phyloP scores from a whole-genome alignment of 2,888 invertebrate species.

The Lordiphosa fenestrarum region DNA sequence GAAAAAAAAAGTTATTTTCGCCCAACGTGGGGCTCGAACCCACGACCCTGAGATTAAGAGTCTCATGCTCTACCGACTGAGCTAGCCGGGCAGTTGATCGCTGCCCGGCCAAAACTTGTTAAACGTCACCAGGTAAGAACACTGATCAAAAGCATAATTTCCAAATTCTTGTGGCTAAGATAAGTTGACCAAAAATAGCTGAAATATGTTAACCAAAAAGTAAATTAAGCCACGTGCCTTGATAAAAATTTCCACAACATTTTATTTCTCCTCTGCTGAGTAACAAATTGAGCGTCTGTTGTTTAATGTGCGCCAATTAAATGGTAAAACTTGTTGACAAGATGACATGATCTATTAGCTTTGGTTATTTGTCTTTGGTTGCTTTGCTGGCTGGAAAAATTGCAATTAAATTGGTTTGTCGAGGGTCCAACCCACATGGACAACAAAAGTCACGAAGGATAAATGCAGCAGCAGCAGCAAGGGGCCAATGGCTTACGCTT shows the following conservation, averaged over 20 bases:
- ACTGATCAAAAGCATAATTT: background rate
- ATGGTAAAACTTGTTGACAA: conserved; percentile 68
- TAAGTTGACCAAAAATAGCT: background rate
- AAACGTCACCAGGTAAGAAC: background rate
- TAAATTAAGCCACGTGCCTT: too few relatives aligned
- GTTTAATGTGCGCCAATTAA: conserved; percentile 60
- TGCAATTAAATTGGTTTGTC: conserved; percentile 64
- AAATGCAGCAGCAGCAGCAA: too few relatives aligned
- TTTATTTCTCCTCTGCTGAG: background rate
- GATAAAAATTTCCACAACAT: background rate
- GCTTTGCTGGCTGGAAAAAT: conserved; percentile 46
- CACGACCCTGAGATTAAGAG: conserved; percentile 81
- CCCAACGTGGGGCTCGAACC: conserved; percentile 81
- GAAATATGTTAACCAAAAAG: background rate
- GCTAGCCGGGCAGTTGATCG: conserved; percentile 77
- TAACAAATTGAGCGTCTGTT: conserved; percentile 37
- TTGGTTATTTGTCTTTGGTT: conserved; percentile 63
- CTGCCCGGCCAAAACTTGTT: background rate
- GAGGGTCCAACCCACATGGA: conserved; percentile 2
- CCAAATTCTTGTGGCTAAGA: too few relatives aligned
- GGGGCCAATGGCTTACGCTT: background rate
- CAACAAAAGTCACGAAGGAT: too few relatives aligned
- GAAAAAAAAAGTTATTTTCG: conserved; percentile 26
- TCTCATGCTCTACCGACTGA: conserved; percentile 81
- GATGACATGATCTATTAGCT: conserved; percentile 73